phyloP scores from a whole-genome alignment of 1,140 invertebrate species.

The Drosophila quadrilineata region DNA sequence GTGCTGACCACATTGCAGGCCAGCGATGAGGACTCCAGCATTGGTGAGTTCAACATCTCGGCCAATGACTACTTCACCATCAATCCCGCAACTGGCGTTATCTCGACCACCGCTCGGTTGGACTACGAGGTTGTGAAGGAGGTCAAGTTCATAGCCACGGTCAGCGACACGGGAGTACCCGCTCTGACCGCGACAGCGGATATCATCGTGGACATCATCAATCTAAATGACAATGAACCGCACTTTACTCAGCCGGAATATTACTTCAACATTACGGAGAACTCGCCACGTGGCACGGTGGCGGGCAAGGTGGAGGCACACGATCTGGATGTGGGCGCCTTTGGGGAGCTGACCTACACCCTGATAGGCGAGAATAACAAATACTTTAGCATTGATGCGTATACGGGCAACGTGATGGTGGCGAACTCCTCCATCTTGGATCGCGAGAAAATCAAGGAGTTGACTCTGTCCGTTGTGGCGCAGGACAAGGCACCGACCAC shows the following conservation, averaged over 20 bases:
- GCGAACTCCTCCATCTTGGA: constrained; percentile 88
- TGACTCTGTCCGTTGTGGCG: constrained; percentile 90
- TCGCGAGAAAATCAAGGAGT: constrained; percentile 87
- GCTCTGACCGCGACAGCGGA: constrained; percentile 88
- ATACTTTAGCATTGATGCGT: constrained; percentile 87
- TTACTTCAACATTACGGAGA: constrained; percentile 87
- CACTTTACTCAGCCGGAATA: constrained; percentile 87
- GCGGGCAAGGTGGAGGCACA: constrained; percentile 87
- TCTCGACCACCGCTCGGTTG: constrained; percentile 89
- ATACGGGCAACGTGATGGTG: constrained; percentile 90
- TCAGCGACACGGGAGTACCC: constrained; percentile 91
- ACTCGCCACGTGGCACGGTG: constrained; percentile 86
- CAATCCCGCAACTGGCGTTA: constrained; percentile 89
- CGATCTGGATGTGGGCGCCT: constrained; percentile 89
- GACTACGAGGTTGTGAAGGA: constrained; percentile 91
- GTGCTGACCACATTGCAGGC: constrained; percentile 91
- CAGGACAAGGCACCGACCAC: constrained; percentile 88
- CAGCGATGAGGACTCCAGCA: constrained; percentile 91
- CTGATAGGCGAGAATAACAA: constrained; percentile 87
- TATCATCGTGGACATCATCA: constrained; percentile 89
- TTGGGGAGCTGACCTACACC: constrained; percentile 89
- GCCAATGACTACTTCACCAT: constrained; percentile 89
- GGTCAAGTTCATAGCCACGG: constrained; percentile 90
- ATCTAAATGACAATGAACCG: constrained; percentile 94
- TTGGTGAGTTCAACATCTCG: constrained; percentile 85